Conservation (phyloP, 1,140 invertebrate species). For the Oncopodura yosiiana region DNA sequence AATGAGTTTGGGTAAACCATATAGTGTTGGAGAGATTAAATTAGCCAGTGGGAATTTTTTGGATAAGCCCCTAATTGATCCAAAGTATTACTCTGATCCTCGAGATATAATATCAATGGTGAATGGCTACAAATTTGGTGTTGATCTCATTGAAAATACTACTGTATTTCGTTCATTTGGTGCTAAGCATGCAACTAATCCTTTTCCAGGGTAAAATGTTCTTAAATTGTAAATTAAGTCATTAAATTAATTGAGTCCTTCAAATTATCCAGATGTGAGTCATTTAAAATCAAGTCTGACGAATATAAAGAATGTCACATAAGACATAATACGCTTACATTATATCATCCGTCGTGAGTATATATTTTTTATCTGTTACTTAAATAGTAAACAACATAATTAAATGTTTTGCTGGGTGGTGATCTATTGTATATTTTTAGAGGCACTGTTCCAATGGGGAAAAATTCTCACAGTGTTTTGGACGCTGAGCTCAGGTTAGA, state of each 20-base stretch:
- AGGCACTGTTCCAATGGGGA: too few species aligned
- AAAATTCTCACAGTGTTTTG: too few species aligned
- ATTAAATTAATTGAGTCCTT: too few species aligned
- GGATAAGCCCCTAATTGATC: not conserved
- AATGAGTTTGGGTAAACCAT: constrained; percentile 24
- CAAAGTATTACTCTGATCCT: constrained; percentile 48
- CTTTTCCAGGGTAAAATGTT: too few species aligned
- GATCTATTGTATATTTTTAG: too few species aligned
- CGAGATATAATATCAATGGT: not conserved
- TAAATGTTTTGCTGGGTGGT: too few species aligned
- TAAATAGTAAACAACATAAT: too few species aligned
- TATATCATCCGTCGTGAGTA: too few species aligned
- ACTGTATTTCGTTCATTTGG: not conserved
- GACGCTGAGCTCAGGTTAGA: too few species aligned
- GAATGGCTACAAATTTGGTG: not conserved
- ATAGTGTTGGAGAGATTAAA: not conserved
- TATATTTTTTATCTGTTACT: too few species aligned
- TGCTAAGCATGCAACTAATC: not conserved
- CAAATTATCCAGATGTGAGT: too few species aligned
- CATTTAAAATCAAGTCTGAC: not conserved
- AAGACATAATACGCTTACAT: not conserved
- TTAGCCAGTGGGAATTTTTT: not conserved
- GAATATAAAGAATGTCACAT: not conserved
- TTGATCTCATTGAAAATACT: constrained; percentile 3
- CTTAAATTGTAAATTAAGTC: too few species aligned